Evolutionary conservation across 2,888 invertebrate genomes (phyloP).

Genomic region (Corbicula japonica): DNA sequence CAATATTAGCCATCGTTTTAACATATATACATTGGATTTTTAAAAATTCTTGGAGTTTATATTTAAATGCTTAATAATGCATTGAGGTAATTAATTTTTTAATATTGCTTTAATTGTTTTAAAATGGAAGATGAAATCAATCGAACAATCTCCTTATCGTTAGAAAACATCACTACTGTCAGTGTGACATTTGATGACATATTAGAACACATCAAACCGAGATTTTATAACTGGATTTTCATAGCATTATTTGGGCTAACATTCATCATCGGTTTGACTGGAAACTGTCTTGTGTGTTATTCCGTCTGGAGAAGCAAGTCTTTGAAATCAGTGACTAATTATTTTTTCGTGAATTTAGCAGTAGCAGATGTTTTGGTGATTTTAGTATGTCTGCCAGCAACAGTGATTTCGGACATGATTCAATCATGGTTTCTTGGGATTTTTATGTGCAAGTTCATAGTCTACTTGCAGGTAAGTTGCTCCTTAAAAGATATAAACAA

Average conservation of each 20-base stretch:
- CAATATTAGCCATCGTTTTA: no score
- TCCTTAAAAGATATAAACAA: no score
- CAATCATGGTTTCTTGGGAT: constrained; percentile 97
- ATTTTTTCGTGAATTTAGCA: constrained; percentile 96
- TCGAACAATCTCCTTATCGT: no score
- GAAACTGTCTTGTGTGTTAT: constrained; percentile 95
- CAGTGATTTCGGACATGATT: constrained; percentile 95
- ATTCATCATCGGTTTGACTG: constrained; percentile 93
- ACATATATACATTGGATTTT: no score
- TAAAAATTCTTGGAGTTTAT: no score
- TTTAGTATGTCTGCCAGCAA: constrained; percentile 94
- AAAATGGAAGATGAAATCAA: no score
- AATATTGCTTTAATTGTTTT: no score
- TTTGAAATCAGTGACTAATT: constrained; percentile 97
- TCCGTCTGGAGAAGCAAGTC: constrained; percentile 95
- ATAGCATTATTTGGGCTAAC: constrained; percentile 92
- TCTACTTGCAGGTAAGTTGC: constrained; percentile 96
- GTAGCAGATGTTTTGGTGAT: constrained; percentile 95
- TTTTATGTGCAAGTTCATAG: constrained; percentile 94
- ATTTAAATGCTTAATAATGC: no score
- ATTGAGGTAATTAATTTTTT: no score
- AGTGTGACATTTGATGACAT: no score
- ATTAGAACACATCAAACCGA: constrained; percentile 55
- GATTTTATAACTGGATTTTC: constrained; percentile 90
- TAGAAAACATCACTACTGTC: no score